Conservation (phyloP, 2,888 invertebrate species). For the Metellina segmentata region DNA sequence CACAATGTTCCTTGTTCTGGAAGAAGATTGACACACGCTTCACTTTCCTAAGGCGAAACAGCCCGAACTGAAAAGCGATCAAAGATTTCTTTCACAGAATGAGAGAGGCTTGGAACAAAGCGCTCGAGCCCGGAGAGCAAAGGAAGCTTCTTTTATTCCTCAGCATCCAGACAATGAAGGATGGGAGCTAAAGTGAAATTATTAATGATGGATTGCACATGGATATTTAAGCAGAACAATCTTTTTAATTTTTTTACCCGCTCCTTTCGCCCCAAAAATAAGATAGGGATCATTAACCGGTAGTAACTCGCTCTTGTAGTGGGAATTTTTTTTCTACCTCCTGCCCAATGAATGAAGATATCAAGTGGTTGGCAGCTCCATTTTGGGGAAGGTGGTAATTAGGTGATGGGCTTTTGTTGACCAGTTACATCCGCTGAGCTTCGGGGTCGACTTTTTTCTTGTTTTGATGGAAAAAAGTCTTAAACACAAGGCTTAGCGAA, state of each 20-base stretch:
- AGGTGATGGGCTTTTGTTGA: not conserved
- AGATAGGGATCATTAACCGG: conserved; percentile 1
- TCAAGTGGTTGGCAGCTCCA: conserved; percentile 9
- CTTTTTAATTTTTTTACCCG: not conserved
- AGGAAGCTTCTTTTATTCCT: no score
- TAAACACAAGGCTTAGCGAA: no score
- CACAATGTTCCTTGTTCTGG: no score
- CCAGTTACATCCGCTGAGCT: no score
- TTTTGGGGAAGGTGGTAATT: not conserved
- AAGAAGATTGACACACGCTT: no score
- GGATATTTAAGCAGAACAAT: not conserved
- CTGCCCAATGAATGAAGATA: conserved; percentile 11
- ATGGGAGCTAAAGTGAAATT: conserved; percentile 11
- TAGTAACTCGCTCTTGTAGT: not conserved
- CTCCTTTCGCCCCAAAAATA: not conserved
- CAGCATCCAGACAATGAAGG: conserved; percentile 14
- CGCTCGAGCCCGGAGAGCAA: no score
- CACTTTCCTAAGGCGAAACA: no score
- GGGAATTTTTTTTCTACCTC: not conserved
- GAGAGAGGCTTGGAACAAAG: no score
- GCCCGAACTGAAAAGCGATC: no score
- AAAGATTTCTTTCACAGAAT: no score
- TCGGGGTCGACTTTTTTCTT: no score
- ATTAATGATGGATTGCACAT: conserved; percentile 3
- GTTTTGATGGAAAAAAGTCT: no score